Conservation (phyloP, 1,140 invertebrate genomes). For the Magallana angulata region DNA sequence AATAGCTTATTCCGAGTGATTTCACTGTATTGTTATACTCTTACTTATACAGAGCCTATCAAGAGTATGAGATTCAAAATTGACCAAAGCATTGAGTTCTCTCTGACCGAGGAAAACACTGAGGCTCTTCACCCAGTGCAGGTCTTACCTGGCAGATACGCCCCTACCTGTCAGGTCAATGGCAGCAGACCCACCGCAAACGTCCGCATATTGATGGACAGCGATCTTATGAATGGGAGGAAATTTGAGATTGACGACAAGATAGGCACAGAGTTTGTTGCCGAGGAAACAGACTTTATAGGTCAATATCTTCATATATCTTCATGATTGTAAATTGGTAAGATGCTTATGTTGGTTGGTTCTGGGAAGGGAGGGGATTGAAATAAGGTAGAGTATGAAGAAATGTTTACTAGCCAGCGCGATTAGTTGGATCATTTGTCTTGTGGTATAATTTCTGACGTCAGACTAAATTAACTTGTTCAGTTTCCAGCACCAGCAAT, state of each 20-base stretch:
- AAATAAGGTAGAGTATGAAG: no score
- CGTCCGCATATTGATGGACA: background rate
- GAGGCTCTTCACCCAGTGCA: background rate
- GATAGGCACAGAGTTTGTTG: background rate
- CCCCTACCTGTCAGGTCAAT: background rate
- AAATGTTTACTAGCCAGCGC: no score
- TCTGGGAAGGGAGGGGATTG: no score
- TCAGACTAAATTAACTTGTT: no score
- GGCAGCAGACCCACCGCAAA: background rate
- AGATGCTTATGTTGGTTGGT: background rate
- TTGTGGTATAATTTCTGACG: background rate
- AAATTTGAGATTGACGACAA: background rate
- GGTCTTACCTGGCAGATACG: background rate
- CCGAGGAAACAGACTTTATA: background rate
- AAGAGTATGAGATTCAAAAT: background rate
- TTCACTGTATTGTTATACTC: no score
- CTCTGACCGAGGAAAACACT: background rate
- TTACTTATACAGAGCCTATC: background rate
- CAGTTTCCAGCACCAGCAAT: no score
- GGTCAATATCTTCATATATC: background rate
- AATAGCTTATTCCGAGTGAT: no score
- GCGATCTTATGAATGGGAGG: background rate
- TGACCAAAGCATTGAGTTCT: background rate
- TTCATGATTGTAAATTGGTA: background rate
- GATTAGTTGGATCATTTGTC: background rate